A percentile compares a stretch with the other conserved stretches of the same genome.
These are phyloP conservation scores for Thunnus maccoyii DNA, from an alignment of 2,113 vertebrate genomes.

Conservation along the genomic window DNA sequence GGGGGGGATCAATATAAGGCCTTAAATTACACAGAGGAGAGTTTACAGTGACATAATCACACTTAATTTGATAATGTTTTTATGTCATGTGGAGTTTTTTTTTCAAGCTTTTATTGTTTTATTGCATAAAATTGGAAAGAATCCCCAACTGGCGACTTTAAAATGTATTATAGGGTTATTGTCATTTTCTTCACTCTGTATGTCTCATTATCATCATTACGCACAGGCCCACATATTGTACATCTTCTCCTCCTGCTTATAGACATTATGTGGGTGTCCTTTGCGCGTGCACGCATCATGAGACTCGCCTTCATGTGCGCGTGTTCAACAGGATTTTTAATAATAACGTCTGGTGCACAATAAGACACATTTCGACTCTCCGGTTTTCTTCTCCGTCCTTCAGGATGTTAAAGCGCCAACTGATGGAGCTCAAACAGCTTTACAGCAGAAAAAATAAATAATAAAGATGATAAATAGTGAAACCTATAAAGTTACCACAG, in stretches of 20 bases:
- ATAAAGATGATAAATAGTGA: not conserved
- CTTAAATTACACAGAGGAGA: not conserved
- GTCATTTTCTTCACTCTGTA: not conserved
- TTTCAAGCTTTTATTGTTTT: not conserved
- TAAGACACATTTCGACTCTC: no score
- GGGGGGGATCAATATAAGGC: conserved; percentile 33
- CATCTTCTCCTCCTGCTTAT: conserved; percentile 28
- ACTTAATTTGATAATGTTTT: not conserved
- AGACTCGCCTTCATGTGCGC: not conserved
- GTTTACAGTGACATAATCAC: conserved; percentile 14
- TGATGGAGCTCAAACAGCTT: not conserved
- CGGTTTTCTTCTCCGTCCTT: not conserved
- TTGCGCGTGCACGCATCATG: conserved; percentile 43
- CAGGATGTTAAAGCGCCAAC: not conserved
- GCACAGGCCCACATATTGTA: conserved; percentile 49
- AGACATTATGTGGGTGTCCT: conserved; percentile 69
- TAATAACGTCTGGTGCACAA: conserved; percentile 22
- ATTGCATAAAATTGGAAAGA: no score
- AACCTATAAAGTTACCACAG: not conserved
- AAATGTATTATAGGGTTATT: not conserved
- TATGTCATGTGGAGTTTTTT: not conserved
- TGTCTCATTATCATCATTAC: conserved; percentile 38
- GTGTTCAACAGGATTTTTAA: conserved; percentile 22
- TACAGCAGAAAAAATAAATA: not conserved
- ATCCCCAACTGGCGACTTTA: not conserved